Evolutionary conservation across 2,888 invertebrate species (phyloP).

Genomic region (Zhengitettix transpicula): DNA sequence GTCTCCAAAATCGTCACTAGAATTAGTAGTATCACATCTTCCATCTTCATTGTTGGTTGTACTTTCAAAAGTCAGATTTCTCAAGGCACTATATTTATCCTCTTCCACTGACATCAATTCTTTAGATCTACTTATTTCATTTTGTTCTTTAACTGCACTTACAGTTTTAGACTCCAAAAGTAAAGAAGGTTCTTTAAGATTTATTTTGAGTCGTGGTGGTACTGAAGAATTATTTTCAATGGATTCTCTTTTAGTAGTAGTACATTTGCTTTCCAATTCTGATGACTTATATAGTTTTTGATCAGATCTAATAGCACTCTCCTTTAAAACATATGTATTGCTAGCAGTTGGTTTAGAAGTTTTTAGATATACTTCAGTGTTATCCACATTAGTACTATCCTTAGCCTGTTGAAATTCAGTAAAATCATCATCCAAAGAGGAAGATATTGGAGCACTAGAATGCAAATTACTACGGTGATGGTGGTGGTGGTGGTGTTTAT

Average conservation of each 20-base stretch:
- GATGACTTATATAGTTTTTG: not conserved
- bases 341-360: constrained; percentile 21
- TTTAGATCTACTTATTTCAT: not conserved
- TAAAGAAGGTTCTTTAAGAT: constrained; percentile 20
- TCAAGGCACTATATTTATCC: constrained; percentile 30
- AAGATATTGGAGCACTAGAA: not conserved
- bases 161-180: constrained; percentile 25
- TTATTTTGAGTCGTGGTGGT: not conserved
- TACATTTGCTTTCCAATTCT: not conserved
- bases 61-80: constrained; percentile 20
- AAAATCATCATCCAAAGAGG: constrained; percentile 8
- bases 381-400: constrained; percentile 8
- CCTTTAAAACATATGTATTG: constrained; percentile 10
- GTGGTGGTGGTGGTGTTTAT: constrained; percentile 8
- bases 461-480: not conserved
- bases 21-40: constrained; percentile 10
- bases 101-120: constrained; percentile 24
- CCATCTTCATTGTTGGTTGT: constrained; percentile 1
- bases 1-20: constrained; percentile 30
- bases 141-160: not conserved
- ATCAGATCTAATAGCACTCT: constrained; percentile 10
- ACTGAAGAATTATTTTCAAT: not conserved
- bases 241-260: not conserved
- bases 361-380: constrained; percentile 22
- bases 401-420: constrained; percentile 13